Conservation (phyloP, 2,113 vertebrate genomes). For the Thalassoma bifasciatum region DNA sequence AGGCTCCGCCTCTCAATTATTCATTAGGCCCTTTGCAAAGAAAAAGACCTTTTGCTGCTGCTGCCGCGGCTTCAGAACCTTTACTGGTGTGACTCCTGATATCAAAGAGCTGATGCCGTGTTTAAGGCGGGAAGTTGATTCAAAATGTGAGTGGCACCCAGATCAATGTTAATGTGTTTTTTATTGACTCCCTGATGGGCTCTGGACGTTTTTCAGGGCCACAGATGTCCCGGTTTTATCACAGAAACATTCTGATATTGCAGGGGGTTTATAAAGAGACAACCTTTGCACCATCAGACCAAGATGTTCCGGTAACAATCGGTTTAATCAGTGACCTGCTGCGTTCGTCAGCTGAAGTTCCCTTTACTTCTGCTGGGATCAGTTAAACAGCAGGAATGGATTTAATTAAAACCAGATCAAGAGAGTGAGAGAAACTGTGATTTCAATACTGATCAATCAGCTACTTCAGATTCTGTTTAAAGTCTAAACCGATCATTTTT, state of each 20-base stretch:
- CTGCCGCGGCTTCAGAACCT: conserved; percentile 38
- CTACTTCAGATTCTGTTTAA: too few relatives aligned
- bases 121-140: conserved; percentile 8
- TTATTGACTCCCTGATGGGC: conserved; percentile 17
- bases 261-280: background rate
- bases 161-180: conserved; percentile 32
- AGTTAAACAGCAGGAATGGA: background rate
- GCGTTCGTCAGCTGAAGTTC: background rate
- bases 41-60: conserved; percentile 15
- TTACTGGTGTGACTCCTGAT: conserved; percentile 48
- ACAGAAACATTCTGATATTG: background rate
- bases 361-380: background rate
- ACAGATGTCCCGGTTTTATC: background rate
- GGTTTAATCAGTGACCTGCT: background rate
- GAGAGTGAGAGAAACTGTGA: background rate
- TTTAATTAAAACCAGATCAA: background rate
- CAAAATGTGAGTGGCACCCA: background rate
- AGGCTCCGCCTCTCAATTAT: conserved; percentile 74
- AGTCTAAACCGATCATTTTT: too few relatives aligned
- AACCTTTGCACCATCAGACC: background rate
- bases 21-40: conserved; percentile 60
- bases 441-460: background rate
- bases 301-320: background rate
- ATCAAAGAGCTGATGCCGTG: background rate
- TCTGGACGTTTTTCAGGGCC: background rate